Conservation (phyloP, 2,113 vertebrate genomes). For the Platysternon megacephalum region DNA sequence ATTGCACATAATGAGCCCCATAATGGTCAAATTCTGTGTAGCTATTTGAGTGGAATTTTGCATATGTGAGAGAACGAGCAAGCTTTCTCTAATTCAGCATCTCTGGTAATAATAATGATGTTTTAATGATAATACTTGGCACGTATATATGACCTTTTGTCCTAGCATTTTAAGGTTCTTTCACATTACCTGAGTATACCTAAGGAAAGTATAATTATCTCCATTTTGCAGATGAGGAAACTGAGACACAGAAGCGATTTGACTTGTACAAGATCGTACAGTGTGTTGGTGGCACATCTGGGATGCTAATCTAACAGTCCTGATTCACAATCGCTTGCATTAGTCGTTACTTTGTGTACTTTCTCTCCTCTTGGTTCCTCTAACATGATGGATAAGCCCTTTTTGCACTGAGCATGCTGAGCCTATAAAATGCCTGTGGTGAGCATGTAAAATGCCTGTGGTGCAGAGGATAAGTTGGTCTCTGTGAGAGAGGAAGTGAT, state of each 20-base stretch:
- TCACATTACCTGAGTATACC: not conserved
- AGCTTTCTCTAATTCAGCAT: not conserved
- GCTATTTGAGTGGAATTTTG: not conserved
- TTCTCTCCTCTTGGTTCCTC: not conserved
- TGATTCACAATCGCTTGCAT: not conserved
- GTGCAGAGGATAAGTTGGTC: not conserved
- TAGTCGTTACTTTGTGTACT: not conserved
- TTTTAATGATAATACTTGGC: not conserved
- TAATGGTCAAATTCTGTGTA: not conserved
- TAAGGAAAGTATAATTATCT: not conserved
- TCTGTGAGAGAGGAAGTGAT: no score
- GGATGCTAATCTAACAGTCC: not conserved
- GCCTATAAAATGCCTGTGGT: no score
- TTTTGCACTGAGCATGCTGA: not conserved
- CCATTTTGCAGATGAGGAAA: not conserved
- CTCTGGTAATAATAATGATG: not conserved
- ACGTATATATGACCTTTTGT: not conserved
- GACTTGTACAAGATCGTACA: not conserved
- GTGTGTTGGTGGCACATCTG: not conserved
- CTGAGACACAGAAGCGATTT: not conserved
- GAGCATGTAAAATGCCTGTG: not conserved
- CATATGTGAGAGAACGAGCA: not conserved
- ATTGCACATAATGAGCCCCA: not conserved
- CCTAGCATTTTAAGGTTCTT: not conserved
- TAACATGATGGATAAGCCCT: not conserved